Conservation (phyloP, 23 tunicate genomes). For the Styela clava region DNA sequence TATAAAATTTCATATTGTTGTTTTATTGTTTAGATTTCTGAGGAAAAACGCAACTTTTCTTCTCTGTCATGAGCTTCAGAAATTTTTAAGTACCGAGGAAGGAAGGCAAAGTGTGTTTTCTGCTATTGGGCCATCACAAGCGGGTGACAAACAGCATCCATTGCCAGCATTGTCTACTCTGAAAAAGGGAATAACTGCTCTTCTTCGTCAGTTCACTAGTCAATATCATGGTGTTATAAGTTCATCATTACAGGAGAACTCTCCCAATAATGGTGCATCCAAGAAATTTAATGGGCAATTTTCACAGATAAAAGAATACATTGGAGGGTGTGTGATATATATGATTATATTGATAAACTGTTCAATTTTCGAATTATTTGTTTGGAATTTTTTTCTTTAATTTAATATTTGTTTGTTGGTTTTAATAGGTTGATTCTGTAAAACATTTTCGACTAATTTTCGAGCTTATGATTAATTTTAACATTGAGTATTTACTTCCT, state of each 20-base stretch:
- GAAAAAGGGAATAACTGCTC: slow-evolving; percentile 44
- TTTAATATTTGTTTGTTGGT: too few relatives aligned
- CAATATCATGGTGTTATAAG: slow-evolving; percentile 15
- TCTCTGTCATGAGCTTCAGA: slow-evolving; percentile 64
- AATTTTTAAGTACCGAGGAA: slow-evolving; percentile 26
- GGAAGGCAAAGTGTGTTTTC: slow-evolving; percentile 20
- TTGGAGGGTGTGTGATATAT: too few relatives aligned
- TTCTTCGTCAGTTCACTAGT: slow-evolving; percentile 38
- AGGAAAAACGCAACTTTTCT: slow-evolving; percentile 42
- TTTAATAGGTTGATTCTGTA: too few relatives aligned
- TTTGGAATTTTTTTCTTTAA: too few relatives aligned
- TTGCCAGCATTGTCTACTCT: slow-evolving; percentile 50
- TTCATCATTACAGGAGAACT: background rate
- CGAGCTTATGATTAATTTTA: too few relatives aligned
- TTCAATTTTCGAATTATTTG: too few relatives aligned
- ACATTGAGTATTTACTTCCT: too few relatives aligned
- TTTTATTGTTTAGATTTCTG: slow-evolving; percentile 47
- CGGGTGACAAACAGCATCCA: background rate
- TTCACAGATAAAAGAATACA: background rate
- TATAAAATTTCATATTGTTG: too few relatives aligned
- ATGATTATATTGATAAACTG: too few relatives aligned
- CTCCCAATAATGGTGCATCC: background rate
- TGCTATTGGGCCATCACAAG: slow-evolving; percentile 32
- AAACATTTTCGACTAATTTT: too few relatives aligned
- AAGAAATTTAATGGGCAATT: background rate